These are phyloP conservation scores for Brachyhypopomus occidentalis DNA, from an alignment of 2,113 vertebrate species.

Conservation along the genomic window DNA sequence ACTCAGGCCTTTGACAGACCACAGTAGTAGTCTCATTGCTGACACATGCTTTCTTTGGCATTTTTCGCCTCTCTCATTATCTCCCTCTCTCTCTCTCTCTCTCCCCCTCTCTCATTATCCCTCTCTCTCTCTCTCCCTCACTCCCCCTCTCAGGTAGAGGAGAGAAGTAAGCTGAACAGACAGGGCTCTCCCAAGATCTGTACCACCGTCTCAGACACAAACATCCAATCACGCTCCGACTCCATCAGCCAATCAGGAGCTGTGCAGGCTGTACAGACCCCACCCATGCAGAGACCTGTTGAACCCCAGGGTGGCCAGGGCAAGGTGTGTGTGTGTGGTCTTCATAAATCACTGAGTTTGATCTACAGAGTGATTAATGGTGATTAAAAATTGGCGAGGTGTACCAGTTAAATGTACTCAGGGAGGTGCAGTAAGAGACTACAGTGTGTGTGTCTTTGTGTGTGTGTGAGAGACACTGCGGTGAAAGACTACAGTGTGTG, in stretches of 20 bases:
- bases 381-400: too few relatives aligned
- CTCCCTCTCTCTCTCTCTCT: background rate
- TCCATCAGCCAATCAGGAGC: slow-evolving; percentile 74
- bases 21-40: too few relatives aligned
- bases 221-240: slow-evolving; percentile 79
- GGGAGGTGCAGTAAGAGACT: too few relatives aligned
- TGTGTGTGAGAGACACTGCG: too few relatives aligned
- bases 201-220: slow-evolving; percentile 80
- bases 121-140: background rate
- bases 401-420: too few relatives aligned
- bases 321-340: slow-evolving; percentile 75
- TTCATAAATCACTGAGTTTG: too few relatives aligned
- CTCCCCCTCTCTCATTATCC: background rate
- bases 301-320: slow-evolving; percentile 90
- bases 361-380: too few relatives aligned
- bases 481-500: too few relatives aligned
- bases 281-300: slow-evolving; percentile 91
- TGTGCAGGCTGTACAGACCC: slow-evolving; percentile 81
- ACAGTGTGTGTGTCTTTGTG: too few relatives aligned
- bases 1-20: too few relatives aligned
- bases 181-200: slow-evolving; percentile 87
- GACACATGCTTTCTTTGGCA: too few relatives aligned
- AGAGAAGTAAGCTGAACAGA: slow-evolving; percentile 86
- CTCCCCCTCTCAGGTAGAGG: slow-evolving; percentile 79
- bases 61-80: background rate